Percentiles rank a stretch among this genome's conserved stretches.
phyloP scores from a whole-genome alignment of 2,113 vertebrate genomes.

The Gymnogyps californianus region DNA sequence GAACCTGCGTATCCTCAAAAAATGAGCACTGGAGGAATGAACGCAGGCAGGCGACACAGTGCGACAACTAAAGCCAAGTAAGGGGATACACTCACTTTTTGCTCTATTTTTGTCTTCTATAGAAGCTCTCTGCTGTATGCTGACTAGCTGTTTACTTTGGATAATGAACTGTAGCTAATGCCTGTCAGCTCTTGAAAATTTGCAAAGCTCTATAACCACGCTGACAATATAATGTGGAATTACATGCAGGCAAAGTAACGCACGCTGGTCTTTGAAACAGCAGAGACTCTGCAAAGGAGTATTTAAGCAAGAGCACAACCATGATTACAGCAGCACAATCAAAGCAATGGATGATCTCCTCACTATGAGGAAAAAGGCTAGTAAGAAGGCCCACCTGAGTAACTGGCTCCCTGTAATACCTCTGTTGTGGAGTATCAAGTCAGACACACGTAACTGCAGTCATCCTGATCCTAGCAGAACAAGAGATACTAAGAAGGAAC shows the following conservation, averaged over 20 bases:
- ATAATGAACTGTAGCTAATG: neutral
- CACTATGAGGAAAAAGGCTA: neutral
- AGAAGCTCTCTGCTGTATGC: neutral
- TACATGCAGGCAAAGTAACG: neutral
- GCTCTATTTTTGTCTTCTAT: neutral
- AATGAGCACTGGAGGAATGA: neutral
- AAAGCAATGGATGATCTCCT: neutral
- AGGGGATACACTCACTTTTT: neutral
- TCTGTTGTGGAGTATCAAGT: neutral
- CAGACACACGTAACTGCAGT: neutral
- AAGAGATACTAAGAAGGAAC: neutral
- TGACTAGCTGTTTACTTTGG: neutral
- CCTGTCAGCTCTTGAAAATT: neutral
- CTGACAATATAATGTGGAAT: neutral
- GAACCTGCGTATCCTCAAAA: neutral
- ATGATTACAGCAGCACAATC: neutral
- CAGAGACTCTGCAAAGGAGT: neutral
- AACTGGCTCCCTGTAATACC: neutral
- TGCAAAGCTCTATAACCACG: neutral
- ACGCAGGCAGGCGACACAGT: rapidly evolving
- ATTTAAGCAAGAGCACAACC: neutral
- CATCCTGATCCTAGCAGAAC: neutral
- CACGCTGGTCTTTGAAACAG: neutral
- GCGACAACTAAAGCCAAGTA: too few relatives aligned
- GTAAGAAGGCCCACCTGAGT: neutral